Base-by-base conservation (phyloP, 2,113 vertebrate genomes). In the Orientallactaga bullata region DNA sequence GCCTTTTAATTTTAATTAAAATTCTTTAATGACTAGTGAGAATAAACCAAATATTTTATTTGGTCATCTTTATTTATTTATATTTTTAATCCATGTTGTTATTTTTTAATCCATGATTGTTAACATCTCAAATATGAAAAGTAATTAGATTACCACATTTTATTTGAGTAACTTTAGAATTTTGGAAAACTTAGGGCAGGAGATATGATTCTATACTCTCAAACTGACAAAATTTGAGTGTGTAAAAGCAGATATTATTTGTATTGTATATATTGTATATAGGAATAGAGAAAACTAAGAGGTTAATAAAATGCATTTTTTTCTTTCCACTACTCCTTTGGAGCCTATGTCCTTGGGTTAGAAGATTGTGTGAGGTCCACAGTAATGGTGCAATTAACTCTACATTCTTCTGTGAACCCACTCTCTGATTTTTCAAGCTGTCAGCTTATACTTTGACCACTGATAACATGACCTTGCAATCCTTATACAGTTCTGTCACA, bases 401-500 rank as follows among this genome's bases (percentile, higher is more conserved):
- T 39, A 96, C 32, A 55, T 51, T 84, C 35, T 94, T 94, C 84
- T 97, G 86, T 58, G 35, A 93, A 20, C 69, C 94, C 87, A 37
- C 78, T 58, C 80, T 88, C 60, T 96, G 91, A 96, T 47, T 97
- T 97, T 97, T 97, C 93, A 74, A 8, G 76, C 90, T 97, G 86
- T 55, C 37, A 93, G 21, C 69, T 94, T 89, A 37, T 81, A 61
- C 79, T 91, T 63, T 96, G 91, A 96, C 72, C 1, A 0, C 78
- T 18, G 81, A 96, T 97, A 97, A 93, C 30, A 80, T 82, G 95
- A 97, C 97, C 95, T 97, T 97, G 90, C 51, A 77, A 18, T 85
- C 73, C 91, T 97, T 95, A 96, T 78, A 83, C 58, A 89, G 42
- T 95, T 63, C 86, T 95, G 97, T 98, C 97, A 98, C 96, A 97